Percentiles rank a stretch among this genome's conserved stretches.
Evolutionary conservation across 2,888 invertebrate genomes (phyloP).

Genomic region (Atethmia centrago): DNA sequence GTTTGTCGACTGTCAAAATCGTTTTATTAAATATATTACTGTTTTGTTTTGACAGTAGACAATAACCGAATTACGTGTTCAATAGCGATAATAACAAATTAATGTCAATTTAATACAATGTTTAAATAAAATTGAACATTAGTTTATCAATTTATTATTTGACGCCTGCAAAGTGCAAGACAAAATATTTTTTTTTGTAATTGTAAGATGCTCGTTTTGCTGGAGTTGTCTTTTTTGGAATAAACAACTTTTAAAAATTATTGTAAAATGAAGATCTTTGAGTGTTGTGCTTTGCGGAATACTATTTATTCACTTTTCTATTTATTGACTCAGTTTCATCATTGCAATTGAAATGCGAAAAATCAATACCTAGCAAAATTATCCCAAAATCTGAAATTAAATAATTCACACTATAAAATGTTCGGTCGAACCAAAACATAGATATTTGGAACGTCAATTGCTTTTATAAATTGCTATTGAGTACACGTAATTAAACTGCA

Average conservation of each 20-base stretch:
- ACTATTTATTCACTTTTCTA: background rate
- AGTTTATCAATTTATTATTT: background rate
- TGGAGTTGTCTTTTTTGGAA: background rate
- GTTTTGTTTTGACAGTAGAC: slow-evolving; percentile 61
- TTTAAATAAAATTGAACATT: background rate
- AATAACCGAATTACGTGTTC: slow-evolving; percentile 54
- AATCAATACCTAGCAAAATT: background rate
- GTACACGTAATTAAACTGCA: slow-evolving; percentile 45
- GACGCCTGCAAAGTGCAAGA: background rate
- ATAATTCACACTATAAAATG: background rate
- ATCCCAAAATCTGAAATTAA: background rate
- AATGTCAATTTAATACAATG: background rate
- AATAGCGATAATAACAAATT: slow-evolving; percentile 44
- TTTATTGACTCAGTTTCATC: background rate
- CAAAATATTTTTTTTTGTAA: background rate
- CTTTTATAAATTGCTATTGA: slow-evolving; percentile 57
- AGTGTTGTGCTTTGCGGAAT: background rate
- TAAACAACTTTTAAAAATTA: background rate
- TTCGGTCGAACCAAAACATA: slow-evolving; percentile 24
- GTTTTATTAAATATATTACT: slow-evolving; percentile 48
- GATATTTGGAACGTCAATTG: slow-evolving; percentile 24
- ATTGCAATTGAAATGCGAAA: background rate
- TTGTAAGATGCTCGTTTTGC: background rate
- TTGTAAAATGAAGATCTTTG: background rate
- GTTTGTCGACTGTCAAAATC: slow-evolving; percentile 60